A percentile compares a stretch with the other conserved stretches of the same genome.
Evolutionary conservation across 2,888 invertebrate genomes (phyloP).

Genomic region (Operophtera brumata): DNA sequence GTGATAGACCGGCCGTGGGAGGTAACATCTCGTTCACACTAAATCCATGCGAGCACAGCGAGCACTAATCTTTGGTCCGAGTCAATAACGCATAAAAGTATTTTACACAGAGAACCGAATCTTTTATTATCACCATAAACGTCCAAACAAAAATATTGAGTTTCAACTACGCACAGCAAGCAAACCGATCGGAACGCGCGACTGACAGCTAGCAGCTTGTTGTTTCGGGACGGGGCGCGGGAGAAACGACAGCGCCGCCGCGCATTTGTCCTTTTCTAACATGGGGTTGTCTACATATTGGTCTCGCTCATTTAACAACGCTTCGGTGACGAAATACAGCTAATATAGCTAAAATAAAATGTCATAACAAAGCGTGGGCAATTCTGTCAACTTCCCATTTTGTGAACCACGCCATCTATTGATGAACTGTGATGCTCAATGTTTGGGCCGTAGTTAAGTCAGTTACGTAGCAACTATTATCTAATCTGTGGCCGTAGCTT

Average conservation of each 20-base stretch:
- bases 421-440: neutral
- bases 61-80: slow-evolving; percentile 49
- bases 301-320: slow-evolving; percentile 47
- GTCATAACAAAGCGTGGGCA: slow-evolving; percentile 78
- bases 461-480: too few relatives aligned
- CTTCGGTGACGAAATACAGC: slow-evolving; percentile 63
- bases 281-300: slow-evolving; percentile 32
- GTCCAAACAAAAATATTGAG: slow-evolving; percentile 53
- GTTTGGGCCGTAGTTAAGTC: too few relatives aligned
- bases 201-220: slow-evolving; percentile 60
- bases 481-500: too few relatives aligned
- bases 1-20: slow-evolving; percentile 75
- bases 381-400: slow-evolving; percentile 62
- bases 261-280: slow-evolving; percentile 55
- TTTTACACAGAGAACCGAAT: slow-evolving; percentile 25
- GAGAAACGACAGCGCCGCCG: slow-evolving; percentile 73
- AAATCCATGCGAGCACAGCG: slow-evolving; percentile 70
- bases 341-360: too few relatives aligned
- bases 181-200: slow-evolving; percentile 65
- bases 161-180: slow-evolving; percentile 60
- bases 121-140: slow-evolving; percentile 33
- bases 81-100: slow-evolving; percentile 45
- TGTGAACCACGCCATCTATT: slow-evolving; percentile 54
- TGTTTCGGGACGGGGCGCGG: slow-evolving; percentile 45
- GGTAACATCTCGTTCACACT: slow-evolving; percentile 72